Evolutionary conservation across 2,888 invertebrate species (phyloP).

Genomic region (Acleris sparsana): DNA sequence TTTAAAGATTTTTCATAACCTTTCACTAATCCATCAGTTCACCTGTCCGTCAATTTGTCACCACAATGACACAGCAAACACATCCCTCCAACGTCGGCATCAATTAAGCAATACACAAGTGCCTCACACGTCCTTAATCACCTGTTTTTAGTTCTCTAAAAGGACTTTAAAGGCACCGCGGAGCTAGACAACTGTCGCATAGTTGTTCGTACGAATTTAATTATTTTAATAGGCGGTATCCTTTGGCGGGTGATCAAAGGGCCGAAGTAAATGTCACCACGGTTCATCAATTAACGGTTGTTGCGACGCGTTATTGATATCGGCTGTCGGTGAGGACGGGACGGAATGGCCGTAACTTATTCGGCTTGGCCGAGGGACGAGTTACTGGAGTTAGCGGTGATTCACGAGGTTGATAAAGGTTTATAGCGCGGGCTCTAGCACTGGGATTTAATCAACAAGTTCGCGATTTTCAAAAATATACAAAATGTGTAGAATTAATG

Average conservation of each 20-base stretch:
- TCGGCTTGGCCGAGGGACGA: constrained; percentile 50
- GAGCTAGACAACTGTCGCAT: constrained; percentile 77
- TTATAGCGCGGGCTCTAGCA: too few species aligned
- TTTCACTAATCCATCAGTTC: constrained; percentile 21
- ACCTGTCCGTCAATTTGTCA: constrained; percentile 24
- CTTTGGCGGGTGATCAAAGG: constrained; percentile 74
- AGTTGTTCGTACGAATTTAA: constrained; percentile 79
- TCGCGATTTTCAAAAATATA: too few species aligned
- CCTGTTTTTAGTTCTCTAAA: constrained; percentile 50
- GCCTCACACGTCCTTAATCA: constrained; percentile 41
- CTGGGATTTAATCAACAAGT: too few species aligned
- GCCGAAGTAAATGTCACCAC: constrained; percentile 80
- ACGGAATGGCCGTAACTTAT: constrained; percentile 61
- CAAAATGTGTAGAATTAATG: too few species aligned
- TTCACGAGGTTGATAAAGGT: too few species aligned
- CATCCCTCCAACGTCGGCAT: constrained; percentile 10
- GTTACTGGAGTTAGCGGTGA: constrained; percentile 38
- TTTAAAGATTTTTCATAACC: constrained; percentile 1
- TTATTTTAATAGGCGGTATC: constrained; percentile 60
- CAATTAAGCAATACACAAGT: constrained; percentile 35
- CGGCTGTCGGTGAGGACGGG: constrained; percentile 46
- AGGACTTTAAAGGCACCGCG: constrained; percentile 47
- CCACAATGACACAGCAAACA: not conserved
- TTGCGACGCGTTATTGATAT: constrained; percentile 74
- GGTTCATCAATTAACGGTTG: constrained; percentile 76